Evolutionary conservation across 2,888 invertebrate species (phyloP).

Genomic region (Pyrrhosoma nymphula): DNA sequence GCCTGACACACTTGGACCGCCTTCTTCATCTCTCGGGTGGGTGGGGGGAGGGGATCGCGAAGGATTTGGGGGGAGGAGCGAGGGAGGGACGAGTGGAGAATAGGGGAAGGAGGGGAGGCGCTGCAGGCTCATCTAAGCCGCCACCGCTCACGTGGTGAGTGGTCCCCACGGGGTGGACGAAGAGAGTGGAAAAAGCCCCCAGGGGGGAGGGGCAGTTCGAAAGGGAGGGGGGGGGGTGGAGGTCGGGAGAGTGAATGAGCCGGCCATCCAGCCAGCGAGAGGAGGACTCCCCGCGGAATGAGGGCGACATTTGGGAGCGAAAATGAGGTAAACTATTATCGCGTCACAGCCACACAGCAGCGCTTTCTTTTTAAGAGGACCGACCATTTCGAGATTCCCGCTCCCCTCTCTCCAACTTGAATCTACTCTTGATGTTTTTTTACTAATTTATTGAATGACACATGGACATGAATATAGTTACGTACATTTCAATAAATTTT

Average conservation of each 20-base stretch:
- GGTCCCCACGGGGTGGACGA: not conserved
- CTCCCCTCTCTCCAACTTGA: no score
- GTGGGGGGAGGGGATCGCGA: not conserved
- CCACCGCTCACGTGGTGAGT: not conserved
- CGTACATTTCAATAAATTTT: no score
- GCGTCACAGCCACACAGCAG: not conserved
- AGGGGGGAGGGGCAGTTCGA: not conserved
- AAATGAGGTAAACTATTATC: conserved; percentile 19
- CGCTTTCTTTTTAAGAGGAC: no score
- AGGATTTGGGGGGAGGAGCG: not conserved
- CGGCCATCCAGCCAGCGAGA: not conserved
- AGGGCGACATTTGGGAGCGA: conserved; percentile 20
- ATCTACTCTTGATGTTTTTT: no score
- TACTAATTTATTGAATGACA: no score
- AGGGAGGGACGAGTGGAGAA: no score
- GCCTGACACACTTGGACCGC: not conserved
- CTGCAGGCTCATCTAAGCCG: not conserved
- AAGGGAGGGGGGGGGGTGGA: not conserved
- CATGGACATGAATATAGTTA: no score
- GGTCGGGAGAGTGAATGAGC: not conserved
- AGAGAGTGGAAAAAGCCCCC: not conserved
- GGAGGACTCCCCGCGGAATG: not conserved
- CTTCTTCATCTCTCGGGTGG: not conserved
- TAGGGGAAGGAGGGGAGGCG: not conserved
- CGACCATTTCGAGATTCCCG: no score